phyloP scores from a whole-genome alignment of 2,113 vertebrate species.

The Struthio camelus region DNA sequence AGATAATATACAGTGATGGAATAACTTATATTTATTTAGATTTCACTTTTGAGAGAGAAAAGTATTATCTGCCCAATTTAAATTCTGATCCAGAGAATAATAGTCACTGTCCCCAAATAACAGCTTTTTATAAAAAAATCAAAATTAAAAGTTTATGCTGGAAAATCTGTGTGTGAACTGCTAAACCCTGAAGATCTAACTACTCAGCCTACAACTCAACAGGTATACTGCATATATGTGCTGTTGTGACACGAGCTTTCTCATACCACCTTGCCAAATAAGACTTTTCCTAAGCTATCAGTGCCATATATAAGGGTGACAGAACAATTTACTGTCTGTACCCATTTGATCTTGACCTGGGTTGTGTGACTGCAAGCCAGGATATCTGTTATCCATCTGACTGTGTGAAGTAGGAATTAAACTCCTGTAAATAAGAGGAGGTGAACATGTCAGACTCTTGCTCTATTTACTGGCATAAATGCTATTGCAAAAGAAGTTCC shows the following conservation, averaged over 20 bases:
- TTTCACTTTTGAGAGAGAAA: slow-evolving; percentile 32
- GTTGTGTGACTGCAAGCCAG: background rate
- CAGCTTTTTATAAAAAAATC: background rate
- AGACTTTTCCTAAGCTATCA: background rate
- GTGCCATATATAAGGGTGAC: background rate
- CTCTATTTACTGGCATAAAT: background rate
- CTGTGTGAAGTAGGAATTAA: background rate
- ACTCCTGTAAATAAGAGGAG: background rate
- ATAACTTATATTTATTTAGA: slow-evolving; percentile 18
- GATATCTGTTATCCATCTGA: background rate
- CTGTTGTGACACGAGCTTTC: background rate
- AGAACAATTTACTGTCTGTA: background rate
- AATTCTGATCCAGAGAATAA: background rate
- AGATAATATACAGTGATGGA: slow-evolving; percentile 52
- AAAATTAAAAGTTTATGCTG: background rate
- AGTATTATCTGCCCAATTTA: background rate
- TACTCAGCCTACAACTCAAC: background rate
- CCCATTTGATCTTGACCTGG: background rate
- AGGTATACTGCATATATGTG: background rate
- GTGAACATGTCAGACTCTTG: background rate
- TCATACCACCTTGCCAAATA: background rate
- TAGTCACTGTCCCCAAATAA: background rate
- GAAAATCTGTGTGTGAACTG: background rate
- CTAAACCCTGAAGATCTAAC: background rate
- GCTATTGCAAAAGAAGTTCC: background rate